phyloP scores from a whole-genome alignment of 2,888 invertebrate genomes.

The Spisula subtruncata region DNA sequence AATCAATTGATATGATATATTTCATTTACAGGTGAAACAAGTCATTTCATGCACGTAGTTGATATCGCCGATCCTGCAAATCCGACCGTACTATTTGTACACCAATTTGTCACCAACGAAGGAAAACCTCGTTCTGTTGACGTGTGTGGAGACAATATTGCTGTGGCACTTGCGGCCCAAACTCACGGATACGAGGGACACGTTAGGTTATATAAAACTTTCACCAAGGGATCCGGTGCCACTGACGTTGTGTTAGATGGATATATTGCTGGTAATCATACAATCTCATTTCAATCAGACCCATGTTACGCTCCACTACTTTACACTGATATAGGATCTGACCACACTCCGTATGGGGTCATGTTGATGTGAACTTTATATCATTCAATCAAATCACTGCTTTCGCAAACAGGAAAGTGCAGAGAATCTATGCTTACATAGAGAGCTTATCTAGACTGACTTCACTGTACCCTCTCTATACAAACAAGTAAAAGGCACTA shows the following conservation, averaged over 20 bases:
- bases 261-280: slow-evolving; percentile 61
- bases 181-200: slow-evolving; percentile 75
- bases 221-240: slow-evolving; percentile 50
- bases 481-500: no score
- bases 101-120: slow-evolving; percentile 69
- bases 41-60: slow-evolving; percentile 76
- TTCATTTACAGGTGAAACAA: slow-evolving; percentile 69
- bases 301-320: no score
- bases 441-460: no score
- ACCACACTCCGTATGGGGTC: no score
- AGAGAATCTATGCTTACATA: no score
- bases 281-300: no score
- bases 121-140: slow-evolving; percentile 74
- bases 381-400: no score
- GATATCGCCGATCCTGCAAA: slow-evolving; percentile 74
- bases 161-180: slow-evolving; percentile 70
- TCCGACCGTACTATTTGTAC: slow-evolving; percentile 65
- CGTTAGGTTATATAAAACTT: slow-evolving; percentile 70
- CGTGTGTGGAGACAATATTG: slow-evolving; percentile 72
- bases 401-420: no score
- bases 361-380: no score
- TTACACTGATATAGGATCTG: no score
- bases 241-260: slow-evolving; percentile 60
- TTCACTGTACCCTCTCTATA: no score
- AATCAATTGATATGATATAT: no score